A percentile compares a stretch with the other conserved stretches of the same genome.
These are phyloP conservation scores for Platycheirus albimanus DNA, from an alignment of 2,888 invertebrate genomes.

Conservation along the genomic window DNA sequence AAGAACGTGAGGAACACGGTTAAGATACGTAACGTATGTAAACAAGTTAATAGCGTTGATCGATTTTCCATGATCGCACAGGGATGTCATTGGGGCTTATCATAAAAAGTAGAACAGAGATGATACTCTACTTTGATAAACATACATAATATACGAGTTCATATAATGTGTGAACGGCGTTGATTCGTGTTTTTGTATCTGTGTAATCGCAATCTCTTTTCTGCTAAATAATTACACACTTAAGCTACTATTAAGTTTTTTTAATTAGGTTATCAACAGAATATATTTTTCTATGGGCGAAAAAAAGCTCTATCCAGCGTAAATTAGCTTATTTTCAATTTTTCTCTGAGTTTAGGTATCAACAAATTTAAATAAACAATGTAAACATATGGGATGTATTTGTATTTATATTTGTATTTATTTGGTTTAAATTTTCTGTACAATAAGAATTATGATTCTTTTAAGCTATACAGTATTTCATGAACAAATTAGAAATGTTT, in stretches of 20 bases:
- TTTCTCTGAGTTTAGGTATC: too few relatives aligned
- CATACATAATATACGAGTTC: conserved; percentile 8
- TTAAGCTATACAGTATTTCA: too few relatives aligned
- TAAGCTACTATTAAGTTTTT: not conserved
- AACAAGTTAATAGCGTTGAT: conserved; percentile 54
- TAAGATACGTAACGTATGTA: conserved; percentile 69
- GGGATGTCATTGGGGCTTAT: conserved; percentile 56
- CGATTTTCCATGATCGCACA: conserved; percentile 36
- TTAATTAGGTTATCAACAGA: not conserved
- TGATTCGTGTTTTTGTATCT: not conserved
- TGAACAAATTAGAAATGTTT: too few relatives aligned
- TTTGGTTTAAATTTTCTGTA: too few relatives aligned
- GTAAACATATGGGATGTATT: too few relatives aligned
- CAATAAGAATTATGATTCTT: too few relatives aligned
- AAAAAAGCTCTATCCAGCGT: too few relatives aligned
- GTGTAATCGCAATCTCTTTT: not conserved
- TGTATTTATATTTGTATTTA: too few relatives aligned
- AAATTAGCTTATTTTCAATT: not conserved
- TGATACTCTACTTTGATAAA: too few relatives aligned
- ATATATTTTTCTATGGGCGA: not conserved
- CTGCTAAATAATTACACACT: not conserved
- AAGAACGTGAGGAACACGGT: conserved; percentile 17
- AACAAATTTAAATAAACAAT: too few relatives aligned
- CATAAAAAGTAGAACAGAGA: conserved; percentile 49
- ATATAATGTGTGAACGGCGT: not conserved